Conservation (phyloP, 2,888 invertebrate genomes). For the Drosophila seclusa region DNA sequence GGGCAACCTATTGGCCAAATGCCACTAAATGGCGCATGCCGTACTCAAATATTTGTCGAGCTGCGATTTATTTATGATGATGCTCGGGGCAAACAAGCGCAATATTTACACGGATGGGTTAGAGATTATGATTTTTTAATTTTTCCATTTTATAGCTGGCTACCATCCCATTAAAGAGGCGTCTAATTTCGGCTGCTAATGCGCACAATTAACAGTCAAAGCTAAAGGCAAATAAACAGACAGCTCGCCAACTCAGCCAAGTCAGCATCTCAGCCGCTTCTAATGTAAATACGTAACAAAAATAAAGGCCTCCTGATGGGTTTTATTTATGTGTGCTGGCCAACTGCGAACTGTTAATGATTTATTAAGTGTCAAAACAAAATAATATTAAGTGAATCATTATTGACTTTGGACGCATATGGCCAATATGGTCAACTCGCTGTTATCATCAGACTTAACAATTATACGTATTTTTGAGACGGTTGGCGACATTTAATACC, state of each 20-base stretch:
- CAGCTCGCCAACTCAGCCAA: not conserved
- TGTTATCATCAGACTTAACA: constrained; percentile 44
- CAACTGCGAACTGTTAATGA: constrained; percentile 56
- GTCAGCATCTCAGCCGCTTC: constrained; percentile 9
- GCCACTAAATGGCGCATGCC: constrained; percentile 51
- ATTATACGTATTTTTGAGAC: constrained; percentile 43
- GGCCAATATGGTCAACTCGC: constrained; percentile 9
- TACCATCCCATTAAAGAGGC: constrained; percentile 46
- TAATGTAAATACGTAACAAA: constrained; percentile 45
- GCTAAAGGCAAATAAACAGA: constrained; percentile 65
- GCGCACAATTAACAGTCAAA: constrained; percentile 70
- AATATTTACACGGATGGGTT: constrained; percentile 68
- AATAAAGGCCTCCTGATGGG: constrained; percentile 10
- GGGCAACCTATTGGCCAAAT: constrained; percentile 24
- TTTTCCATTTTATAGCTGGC: constrained; percentile 12
- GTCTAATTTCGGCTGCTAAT: constrained; percentile 68
- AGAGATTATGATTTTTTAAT: constrained; percentile 50
- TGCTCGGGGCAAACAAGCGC: constrained; percentile 71
- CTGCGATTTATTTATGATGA: constrained; percentile 75
- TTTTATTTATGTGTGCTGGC: constrained; percentile 37
- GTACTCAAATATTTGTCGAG: constrained; percentile 61
- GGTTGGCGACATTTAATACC: constrained; percentile 37
- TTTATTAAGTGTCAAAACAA: constrained; percentile 73
- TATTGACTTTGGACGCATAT: constrained; percentile 49
- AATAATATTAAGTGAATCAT: constrained; percentile 39